Percentiles rank a stretch among this genome's conserved stretches.
These are phyloP conservation scores for Psammodynastes pulverulentus DNA, from an alignment of 2,113 vertebrate species.

Conservation along the genomic window DNA sequence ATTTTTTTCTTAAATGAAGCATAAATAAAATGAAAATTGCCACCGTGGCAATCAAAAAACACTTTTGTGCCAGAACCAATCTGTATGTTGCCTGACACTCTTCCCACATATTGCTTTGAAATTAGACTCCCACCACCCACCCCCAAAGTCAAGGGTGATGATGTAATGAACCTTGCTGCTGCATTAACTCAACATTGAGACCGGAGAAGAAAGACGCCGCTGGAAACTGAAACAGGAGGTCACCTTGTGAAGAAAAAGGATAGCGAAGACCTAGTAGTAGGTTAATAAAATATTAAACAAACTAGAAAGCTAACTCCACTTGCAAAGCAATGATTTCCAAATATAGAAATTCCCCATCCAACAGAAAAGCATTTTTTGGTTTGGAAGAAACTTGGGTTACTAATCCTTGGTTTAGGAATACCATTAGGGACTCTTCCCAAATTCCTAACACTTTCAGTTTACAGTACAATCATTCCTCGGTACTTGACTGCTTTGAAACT, in stretches of 20 bases:
- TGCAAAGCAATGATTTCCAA: background rate
- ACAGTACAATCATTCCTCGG: background rate
- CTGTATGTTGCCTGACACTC: constrained; percentile 44
- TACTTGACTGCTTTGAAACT: background rate
- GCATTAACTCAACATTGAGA: constrained; percentile 43
- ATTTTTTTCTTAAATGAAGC: constrained; percentile 22
- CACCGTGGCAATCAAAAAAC: constrained; percentile 51
- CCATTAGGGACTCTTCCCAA: background rate
- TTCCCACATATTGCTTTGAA: constrained; percentile 43
- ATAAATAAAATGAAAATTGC: constrained; percentile 68
- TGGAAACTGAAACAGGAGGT: constrained; percentile 44
- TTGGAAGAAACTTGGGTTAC: background rate
- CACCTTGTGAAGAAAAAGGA: constrained; percentile 38
- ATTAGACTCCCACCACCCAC: constrained; percentile 17
- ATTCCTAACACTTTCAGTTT: background rate
- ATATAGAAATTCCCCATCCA: background rate
- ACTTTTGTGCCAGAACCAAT: constrained; percentile 60
- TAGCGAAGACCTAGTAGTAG: background rate
- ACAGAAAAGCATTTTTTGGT: background rate
- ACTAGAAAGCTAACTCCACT: background rate
- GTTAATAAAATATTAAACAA: background rate
- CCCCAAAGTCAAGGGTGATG: constrained; percentile 35
- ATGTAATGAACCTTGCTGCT: constrained; percentile 41
- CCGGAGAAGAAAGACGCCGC: constrained; percentile 32
- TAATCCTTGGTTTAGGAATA: too few species aligned